phyloP scores from a whole-genome alignment of 2,797 vertebrate species.

The Peromyscus nudipes region DNA sequence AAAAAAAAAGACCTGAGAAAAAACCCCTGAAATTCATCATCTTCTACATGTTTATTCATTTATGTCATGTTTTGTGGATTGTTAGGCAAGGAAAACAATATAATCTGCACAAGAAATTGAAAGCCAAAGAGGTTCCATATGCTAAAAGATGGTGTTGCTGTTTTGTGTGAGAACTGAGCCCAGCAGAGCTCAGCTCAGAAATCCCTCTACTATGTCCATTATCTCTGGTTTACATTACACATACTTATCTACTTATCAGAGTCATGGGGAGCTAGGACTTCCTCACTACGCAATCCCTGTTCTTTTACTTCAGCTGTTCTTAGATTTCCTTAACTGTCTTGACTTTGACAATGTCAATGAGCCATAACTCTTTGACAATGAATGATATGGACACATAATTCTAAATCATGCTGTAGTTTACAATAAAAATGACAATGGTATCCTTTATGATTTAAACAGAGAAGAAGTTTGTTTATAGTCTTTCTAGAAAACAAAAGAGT shows the following conservation, averaged over 20 bases:
- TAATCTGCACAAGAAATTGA: background rate
- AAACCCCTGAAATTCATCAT: background rate
- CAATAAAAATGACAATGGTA: background rate
- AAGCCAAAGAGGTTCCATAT: background rate
- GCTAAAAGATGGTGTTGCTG: background rate
- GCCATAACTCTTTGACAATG: background rate
- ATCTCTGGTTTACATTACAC: background rate
- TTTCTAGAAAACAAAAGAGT: conserved; percentile 62
- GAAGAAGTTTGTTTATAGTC: conserved; percentile 55
- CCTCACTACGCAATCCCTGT: background rate
- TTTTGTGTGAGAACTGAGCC: background rate
- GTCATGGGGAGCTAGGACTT: background rate
- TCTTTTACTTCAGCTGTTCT: background rate
- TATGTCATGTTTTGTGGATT: background rate
- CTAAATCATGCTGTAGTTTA: conserved; percentile 11
- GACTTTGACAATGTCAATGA: background rate
- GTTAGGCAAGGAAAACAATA: background rate
- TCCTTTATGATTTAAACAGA: conserved; percentile 43
- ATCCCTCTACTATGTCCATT: background rate
- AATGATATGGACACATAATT: background rate
- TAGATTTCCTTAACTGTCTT: background rate
- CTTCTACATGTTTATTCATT: background rate
- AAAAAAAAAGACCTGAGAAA: background rate
- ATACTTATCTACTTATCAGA: background rate
- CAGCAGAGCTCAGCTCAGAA: background rate